Conservation (phyloP, 2,888 invertebrate species). For the Sinelater perroti region DNA sequence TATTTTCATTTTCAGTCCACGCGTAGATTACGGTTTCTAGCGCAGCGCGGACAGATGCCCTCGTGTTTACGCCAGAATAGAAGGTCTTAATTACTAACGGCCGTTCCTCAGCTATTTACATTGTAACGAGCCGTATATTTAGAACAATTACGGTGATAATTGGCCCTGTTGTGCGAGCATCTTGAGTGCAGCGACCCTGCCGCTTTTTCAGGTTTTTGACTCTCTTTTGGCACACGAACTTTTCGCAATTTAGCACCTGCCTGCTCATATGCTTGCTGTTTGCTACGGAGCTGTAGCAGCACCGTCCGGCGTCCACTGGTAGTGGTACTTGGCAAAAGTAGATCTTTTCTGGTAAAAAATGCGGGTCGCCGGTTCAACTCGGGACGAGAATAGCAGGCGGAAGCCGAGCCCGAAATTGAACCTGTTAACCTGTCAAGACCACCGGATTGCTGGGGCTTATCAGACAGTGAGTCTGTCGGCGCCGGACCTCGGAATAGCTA, state of each 20-base stretch:
- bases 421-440: neutral
- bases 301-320: no score
- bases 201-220: neutral
- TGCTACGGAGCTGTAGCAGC: no score
- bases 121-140: constrained; percentile 30
- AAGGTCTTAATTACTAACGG: constrained; percentile 21
- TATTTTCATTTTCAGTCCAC: no score
- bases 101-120: constrained; percentile 10
- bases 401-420: constrained; percentile 6
- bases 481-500: no score
- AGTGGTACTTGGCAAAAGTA: no score
- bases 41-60: no score
- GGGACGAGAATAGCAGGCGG: constrained; percentile 13
- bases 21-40: no score
- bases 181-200: constrained; percentile 32
- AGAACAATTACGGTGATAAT: constrained; percentile 36
- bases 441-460: no score
- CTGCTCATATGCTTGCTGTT: no score
- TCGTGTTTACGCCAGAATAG: constrained; percentile 4
- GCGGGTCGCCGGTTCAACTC: constrained; percentile 10
- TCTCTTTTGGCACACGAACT: no score
- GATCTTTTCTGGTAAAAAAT: constrained; percentile 4
- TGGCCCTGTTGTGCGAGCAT: constrained; percentile 29
- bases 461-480: no score
- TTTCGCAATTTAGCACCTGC: no score